Evolutionary conservation across 2,113 vertebrate genomes (phyloP).

Genomic region (Calonectris borealis): DNA sequence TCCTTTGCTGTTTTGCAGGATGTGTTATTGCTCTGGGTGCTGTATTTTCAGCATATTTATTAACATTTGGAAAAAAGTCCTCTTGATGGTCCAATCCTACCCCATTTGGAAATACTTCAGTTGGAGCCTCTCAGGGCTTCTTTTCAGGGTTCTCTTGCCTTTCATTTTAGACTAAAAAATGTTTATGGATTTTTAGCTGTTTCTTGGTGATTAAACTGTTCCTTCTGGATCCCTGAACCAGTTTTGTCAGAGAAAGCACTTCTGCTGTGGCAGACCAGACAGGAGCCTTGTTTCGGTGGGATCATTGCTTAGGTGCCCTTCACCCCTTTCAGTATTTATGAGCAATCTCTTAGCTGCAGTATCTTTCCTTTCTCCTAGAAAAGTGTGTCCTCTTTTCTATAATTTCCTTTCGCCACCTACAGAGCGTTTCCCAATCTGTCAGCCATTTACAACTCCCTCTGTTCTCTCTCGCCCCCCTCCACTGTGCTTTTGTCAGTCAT

Average conservation of each 20-base stretch:
- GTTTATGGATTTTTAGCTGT: not conserved
- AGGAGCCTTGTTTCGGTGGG: not conserved
- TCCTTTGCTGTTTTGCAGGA: not conserved
- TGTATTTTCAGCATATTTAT: not conserved
- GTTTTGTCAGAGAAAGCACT: not conserved
- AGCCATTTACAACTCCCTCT: slow-evolving; percentile 37
- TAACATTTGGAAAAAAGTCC: not conserved
- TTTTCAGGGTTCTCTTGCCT: not conserved
- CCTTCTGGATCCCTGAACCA: not conserved
- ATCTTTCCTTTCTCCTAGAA: not conserved
- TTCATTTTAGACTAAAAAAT: not conserved
- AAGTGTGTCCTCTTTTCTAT: slow-evolving; percentile 12
- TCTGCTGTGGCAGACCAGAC: not conserved
- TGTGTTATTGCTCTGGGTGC: not conserved
- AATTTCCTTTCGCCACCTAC: slow-evolving; percentile 44
- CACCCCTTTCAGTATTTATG: not conserved
- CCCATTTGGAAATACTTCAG: not conserved
- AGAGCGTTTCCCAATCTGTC: slow-evolving; percentile 15
- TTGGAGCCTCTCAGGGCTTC: not conserved
- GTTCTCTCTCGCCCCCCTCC: slow-evolving; percentile 15
- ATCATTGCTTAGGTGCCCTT: not conserved
- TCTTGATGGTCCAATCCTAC: not conserved
- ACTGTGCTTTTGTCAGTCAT: slow-evolving; percentile 54
- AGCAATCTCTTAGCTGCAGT: not conserved
- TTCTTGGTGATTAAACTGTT: not conserved